Evolutionary conservation across 2,113 vertebrate genomes (phyloP).

Genomic region (Nothocercus julius): DNA sequence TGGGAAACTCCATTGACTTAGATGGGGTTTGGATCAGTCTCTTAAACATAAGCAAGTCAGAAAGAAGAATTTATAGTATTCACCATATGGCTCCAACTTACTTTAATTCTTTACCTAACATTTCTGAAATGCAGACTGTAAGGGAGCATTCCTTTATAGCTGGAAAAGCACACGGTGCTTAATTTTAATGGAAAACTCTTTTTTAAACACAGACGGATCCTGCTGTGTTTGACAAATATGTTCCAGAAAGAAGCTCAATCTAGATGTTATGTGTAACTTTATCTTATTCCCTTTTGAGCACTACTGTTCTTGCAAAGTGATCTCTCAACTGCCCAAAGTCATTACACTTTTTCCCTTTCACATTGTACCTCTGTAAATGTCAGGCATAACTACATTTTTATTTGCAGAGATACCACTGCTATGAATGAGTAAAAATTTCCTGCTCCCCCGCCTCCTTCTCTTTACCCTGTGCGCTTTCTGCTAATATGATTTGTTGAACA

Average conservation of each 20-base stretch:
- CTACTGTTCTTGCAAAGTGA: slow-evolving; percentile 80
- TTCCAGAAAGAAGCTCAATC: slow-evolving; percentile 80
- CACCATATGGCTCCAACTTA: background rate
- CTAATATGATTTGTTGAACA: slow-evolving; percentile 95
- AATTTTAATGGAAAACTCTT: slow-evolving; percentile 77
- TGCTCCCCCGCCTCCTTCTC: slow-evolving; percentile 82
- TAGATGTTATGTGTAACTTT: slow-evolving; percentile 83
- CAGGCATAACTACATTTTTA: slow-evolving; percentile 93
- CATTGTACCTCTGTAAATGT: slow-evolving; percentile 90
- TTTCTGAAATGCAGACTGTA: slow-evolving; percentile 38
- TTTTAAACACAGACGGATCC: slow-evolving; percentile 66
- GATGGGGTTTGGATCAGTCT: background rate
- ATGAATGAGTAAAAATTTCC: slow-evolving; percentile 86
- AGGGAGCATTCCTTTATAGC: slow-evolving; percentile 31
- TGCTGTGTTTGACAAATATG: slow-evolving; percentile 80
- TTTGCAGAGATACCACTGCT: slow-evolving; percentile 88
- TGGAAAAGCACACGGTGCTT: slow-evolving; percentile 62
- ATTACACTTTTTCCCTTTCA: slow-evolving; percentile 87
- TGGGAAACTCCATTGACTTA: background rate
- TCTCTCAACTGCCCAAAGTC: slow-evolving; percentile 86
- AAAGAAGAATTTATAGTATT: slow-evolving; percentile 19
- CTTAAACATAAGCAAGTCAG: background rate
- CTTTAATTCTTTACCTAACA: slow-evolving; percentile 52
- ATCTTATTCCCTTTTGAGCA: slow-evolving; percentile 83
- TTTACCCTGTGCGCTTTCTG: slow-evolving; percentile 86